Evolutionary conservation across 2,797 vertebrate species (phyloP).

Genomic region (Picus viridis): DNA sequence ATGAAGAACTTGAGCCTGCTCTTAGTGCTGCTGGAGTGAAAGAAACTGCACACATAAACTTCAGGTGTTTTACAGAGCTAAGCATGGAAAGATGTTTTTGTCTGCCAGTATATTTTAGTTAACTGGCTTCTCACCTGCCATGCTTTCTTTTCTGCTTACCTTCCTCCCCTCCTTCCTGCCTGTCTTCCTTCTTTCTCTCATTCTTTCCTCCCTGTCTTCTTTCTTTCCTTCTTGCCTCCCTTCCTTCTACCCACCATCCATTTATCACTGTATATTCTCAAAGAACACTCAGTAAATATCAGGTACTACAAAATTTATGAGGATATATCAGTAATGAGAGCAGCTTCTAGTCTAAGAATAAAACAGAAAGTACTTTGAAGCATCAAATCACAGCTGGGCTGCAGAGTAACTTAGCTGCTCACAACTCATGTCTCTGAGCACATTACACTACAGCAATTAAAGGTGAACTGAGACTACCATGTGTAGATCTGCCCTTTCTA

Average conservation of each 20-base stretch:
- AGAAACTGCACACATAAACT: background rate
- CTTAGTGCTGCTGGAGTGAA: background rate
- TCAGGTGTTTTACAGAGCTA: background rate
- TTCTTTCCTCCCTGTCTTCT: background rate
- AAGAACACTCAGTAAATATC: background rate
- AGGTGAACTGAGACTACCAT: background rate
- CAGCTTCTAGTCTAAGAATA: background rate
- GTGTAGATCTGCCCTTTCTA: background rate
- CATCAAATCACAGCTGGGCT: background rate
- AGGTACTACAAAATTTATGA: background rate
- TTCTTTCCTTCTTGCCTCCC: background rate
- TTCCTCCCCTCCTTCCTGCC: background rate
- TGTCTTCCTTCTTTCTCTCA: too few relatives aligned
- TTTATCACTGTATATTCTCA: background rate
- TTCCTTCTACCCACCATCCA: background rate
- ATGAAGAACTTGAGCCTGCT: background rate
- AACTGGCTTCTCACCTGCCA: background rate
- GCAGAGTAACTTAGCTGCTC: background rate
- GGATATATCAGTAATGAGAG: constrained; percentile 1
- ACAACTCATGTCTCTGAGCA: background rate
- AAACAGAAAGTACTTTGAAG: background rate
- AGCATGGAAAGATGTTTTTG: background rate
- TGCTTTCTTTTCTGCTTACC: background rate
- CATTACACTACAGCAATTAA: background rate
- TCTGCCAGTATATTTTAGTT: background rate